phyloP scores from a whole-genome alignment of 2,797 vertebrate species.

The Cygnus olor region DNA sequence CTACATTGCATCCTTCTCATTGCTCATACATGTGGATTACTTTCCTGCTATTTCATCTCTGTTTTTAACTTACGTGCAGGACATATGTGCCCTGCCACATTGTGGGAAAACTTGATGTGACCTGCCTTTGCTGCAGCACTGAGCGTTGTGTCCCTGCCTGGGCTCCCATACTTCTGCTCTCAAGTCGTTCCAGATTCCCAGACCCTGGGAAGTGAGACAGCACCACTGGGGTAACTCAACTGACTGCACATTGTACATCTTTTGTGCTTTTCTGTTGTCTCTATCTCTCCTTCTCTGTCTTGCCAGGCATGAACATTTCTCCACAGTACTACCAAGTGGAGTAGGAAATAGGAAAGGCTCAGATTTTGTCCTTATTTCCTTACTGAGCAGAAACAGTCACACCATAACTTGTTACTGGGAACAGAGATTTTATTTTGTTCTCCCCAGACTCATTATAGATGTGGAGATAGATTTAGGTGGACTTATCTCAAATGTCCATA shows the following conservation, averaged over 20 bases:
- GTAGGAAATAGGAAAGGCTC: background rate
- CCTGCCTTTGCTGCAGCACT: fast-evolving
- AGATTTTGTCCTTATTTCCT: background rate
- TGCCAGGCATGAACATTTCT: background rate
- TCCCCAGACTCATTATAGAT: background rate
- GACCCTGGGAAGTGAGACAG: background rate
- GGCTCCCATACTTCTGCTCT: background rate
- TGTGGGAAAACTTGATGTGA: fast-evolving
- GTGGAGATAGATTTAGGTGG: background rate
- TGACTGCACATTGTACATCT: background rate
- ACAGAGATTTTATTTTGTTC: background rate
- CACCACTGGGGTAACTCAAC: background rate
- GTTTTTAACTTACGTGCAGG: fast-evolving
- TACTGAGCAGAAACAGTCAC: background rate
- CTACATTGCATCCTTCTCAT: background rate
- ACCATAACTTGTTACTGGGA: background rate
- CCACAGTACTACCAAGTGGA: background rate
- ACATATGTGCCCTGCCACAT: fast-evolving
- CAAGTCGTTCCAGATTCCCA: background rate
- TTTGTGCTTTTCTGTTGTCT: background rate
- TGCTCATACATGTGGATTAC: background rate
- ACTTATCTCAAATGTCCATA: background rate
- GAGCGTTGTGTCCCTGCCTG: background rate
- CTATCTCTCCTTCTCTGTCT: background rate
- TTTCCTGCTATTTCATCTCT: background rate